Evolutionary conservation across 2,888 invertebrate genomes (phyloP).

Genomic region (Sinhomidia bicolor): DNA sequence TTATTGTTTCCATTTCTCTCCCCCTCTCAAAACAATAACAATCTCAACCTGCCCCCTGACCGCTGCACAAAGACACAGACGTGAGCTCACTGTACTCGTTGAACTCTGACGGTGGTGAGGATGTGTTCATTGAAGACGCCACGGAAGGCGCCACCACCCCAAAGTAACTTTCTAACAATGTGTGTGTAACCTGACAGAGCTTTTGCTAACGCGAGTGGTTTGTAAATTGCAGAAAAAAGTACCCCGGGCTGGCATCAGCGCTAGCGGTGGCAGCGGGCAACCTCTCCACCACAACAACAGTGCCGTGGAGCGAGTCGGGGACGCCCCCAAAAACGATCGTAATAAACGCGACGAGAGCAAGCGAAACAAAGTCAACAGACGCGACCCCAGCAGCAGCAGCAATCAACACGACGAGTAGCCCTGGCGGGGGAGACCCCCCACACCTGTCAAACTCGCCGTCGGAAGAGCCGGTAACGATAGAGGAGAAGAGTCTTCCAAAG

Average conservation of each 20-base stretch:
- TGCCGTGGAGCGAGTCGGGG: conserved; percentile 36
- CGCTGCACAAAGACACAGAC: conserved; percentile 82
- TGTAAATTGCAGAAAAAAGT: conserved; percentile 70
- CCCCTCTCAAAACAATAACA: background rate
- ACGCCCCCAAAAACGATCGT: conserved; percentile 77
- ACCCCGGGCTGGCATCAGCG: conserved; percentile 66
- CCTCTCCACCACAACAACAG: conserved; percentile 58
- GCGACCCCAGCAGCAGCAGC: background rate
- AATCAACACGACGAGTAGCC: background rate
- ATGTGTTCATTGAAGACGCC: conserved; percentile 81
- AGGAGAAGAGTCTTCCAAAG: conserved; percentile 77
- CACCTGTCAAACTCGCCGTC: conserved; percentile 66
- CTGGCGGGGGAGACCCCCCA: background rate
- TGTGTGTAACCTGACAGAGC: background rate
- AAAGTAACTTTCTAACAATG: conserved; percentile 57
- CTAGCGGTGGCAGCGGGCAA: conserved; percentile 64
- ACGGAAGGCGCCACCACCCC: conserved; percentile 64
- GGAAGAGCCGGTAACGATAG: conserved; percentile 73
- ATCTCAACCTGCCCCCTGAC: conserved; percentile 20
- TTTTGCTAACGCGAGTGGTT: background rate
- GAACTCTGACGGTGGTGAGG: conserved; percentile 83
- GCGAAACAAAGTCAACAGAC: conserved; percentile 20
- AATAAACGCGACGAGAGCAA: conserved; percentile 49
- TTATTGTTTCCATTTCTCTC: conserved; percentile 3
- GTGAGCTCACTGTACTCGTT: conserved; percentile 84